Conservation (phyloP, 2,797 vertebrate species). For the Adrianichthys oophorus region DNA sequence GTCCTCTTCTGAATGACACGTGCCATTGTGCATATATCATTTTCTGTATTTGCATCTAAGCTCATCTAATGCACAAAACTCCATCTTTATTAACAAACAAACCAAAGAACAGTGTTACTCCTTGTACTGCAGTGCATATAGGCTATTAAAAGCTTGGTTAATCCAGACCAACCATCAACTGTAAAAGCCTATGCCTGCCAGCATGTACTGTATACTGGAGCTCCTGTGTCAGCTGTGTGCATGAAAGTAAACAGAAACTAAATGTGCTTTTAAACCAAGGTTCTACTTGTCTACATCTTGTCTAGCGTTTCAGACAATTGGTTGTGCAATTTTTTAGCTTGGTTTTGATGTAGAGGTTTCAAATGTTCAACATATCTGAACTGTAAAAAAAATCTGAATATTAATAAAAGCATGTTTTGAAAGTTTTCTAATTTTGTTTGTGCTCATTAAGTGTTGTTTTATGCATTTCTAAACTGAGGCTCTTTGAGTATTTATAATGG, state of each 20-base stretch:
- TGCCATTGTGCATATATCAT: constrained; percentile 55
- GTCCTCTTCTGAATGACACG: constrained; percentile 53
- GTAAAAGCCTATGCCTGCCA: constrained; percentile 55
- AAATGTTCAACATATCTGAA: constrained; percentile 85
- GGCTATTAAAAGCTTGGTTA: constrained; percentile 33
- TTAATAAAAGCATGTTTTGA: constrained; percentile 93
- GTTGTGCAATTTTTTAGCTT: constrained; percentile 80
- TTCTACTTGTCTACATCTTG: constrained; percentile 68
- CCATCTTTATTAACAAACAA: constrained; percentile 46
- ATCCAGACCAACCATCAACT: constrained; percentile 29
- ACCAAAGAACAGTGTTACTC: constrained; percentile 67
- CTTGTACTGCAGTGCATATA: constrained; percentile 66
- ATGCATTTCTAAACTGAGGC: no score
- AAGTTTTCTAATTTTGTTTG: constrained; percentile 84
- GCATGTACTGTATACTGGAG: constrained; percentile 80
- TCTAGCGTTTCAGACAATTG: constrained; percentile 69
- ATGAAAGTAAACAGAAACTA: constrained; percentile 43
- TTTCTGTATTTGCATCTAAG: constrained; percentile 53
- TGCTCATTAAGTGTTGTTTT: constrained; percentile 22
- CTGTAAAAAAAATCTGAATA: constrained; percentile 84
- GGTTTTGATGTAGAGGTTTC: constrained; percentile 81
- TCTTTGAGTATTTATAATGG: no score
- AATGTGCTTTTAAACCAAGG: constrained; percentile 51
- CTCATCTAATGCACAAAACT: constrained; percentile 55
- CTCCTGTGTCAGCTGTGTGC: constrained; percentile 73